These are phyloP conservation scores for Seladonia tumulorum DNA, from an alignment of 2,888 invertebrate genomes.

Conservation along the genomic window DNA sequence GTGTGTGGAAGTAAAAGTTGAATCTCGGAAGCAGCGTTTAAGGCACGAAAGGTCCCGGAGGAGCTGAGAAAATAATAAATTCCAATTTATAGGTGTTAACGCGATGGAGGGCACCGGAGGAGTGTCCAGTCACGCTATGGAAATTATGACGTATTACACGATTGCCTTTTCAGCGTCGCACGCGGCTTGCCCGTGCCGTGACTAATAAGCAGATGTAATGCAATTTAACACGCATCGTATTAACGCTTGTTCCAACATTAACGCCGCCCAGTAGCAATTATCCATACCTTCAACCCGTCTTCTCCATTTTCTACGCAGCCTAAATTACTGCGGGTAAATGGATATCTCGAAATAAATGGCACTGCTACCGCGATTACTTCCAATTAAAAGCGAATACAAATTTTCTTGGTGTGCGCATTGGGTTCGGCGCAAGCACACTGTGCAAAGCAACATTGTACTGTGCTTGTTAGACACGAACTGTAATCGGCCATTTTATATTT, in stretches of 20 bases:
- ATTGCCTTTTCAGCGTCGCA: slow-evolving; percentile 79
- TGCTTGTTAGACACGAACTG: background rate
- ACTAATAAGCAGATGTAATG: slow-evolving; percentile 76
- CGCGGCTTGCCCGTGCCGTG: slow-evolving; percentile 73
- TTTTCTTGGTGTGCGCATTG: too few relatives aligned
- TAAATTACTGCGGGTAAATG: background rate
- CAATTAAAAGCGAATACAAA: background rate
- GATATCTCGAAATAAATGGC: background rate
- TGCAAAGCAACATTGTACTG: background rate
- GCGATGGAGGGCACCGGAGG: slow-evolving; percentile 61
- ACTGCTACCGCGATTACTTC: background rate
- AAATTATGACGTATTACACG: slow-evolving; percentile 82
- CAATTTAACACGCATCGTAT: slow-evolving; percentile 67
- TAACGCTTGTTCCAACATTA: slow-evolving; percentile 37
- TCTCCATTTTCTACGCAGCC: background rate
- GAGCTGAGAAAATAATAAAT: slow-evolving; percentile 59
- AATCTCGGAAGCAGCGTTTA: slow-evolving; percentile 6
- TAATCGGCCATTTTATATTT: background rate
- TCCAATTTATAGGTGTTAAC: slow-evolving; percentile 61
- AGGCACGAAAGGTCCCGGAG: slow-evolving; percentile 10
- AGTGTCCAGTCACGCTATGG: slow-evolving; percentile 80
- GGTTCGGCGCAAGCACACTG: too few relatives aligned
- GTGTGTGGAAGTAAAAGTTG: background rate
- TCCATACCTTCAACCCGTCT: background rate
- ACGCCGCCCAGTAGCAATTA: slow-evolving; percentile 2